phyloP scores from a whole-genome alignment of 2,888 invertebrate genomes.

The Drosophila borealis region DNA sequence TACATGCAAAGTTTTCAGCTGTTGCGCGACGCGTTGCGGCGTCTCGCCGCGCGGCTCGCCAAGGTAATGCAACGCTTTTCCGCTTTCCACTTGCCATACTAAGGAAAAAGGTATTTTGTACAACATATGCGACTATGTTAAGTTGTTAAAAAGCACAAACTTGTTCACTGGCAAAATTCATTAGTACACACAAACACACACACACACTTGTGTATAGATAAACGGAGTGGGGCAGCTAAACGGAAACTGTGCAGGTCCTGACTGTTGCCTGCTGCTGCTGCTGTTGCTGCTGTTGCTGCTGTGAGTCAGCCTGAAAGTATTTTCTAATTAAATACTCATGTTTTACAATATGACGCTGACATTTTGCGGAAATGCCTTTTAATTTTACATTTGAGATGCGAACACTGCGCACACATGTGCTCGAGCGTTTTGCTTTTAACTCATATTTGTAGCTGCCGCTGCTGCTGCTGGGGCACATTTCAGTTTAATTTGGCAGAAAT shows the following conservation, averaged over 20 bases:
- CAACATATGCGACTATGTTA: constrained; percentile 71
- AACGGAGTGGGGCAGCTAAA: constrained; percentile 3
- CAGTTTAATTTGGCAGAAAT: constrained; percentile 81
- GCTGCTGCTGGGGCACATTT: constrained; percentile 63
- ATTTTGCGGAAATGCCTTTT: constrained; percentile 82
- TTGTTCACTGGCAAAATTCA: constrained; percentile 63
- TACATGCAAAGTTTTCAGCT: constrained; percentile 76
- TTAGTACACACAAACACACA: constrained; percentile 49
- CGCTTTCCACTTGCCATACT: constrained; percentile 52
- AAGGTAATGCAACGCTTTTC: constrained; percentile 37
- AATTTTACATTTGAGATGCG: constrained; percentile 77
- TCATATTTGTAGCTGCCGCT: constrained; percentile 48
- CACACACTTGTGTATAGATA: constrained; percentile 1
- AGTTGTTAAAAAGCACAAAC: constrained; percentile 74
- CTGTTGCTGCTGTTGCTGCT: constrained; percentile 14
- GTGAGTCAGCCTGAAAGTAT: constrained; percentile 60
- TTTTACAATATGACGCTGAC: constrained; percentile 82
- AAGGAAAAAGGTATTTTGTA: constrained; percentile 78
- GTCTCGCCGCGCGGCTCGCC: constrained; percentile 1
- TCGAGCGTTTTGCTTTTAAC: constrained; percentile 41
- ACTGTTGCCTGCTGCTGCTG: constrained; percentile 18
- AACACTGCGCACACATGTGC: constrained; percentile 33
- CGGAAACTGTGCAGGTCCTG: constrained; percentile 49
- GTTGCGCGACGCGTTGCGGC: constrained; percentile 42
- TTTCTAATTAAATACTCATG: constrained; percentile 83